Base-by-base conservation (phyloP, 2,113 vertebrate species). In the Sphyrna mokarran region DNA sequence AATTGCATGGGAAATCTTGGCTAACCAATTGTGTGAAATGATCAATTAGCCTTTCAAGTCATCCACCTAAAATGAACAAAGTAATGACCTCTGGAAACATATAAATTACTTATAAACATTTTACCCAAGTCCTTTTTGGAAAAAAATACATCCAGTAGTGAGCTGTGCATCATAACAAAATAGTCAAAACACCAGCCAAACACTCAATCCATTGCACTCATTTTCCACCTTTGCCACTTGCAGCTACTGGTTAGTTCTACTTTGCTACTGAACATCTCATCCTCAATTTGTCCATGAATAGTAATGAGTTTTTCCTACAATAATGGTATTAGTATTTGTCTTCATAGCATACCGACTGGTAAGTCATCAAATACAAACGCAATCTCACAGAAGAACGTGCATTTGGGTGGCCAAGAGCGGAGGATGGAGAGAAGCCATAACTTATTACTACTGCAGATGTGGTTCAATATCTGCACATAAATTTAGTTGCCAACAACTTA, bases 11-110 rank as follows among this genome's bases (percentile, higher is more conserved):
- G 86, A 58, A 89, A 61, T 61, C 29, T 61, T 61, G 33, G 86
- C 48, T 89, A 61, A 89, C 11, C 86, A 58, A 33, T 93, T 93
- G 23, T 93, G 61, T 68, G 18, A 93, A 93, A 93, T 93, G n/a
- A 93, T 66, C 87, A 63, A 37, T 37, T 93, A 66, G 9, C 61
- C 89, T 66, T 93, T 66, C 63, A 93, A 93, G 37, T 37, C 68
- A 7, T 66, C 89, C 89, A 93, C 16, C 63, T 93, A 66, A 54
- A n/a, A 93, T 10, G 20, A 93, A 18, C 22, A n/a, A 93, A 91
- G n/a, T 8, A 37, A 68, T 66, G 61, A 93, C 63, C n/a, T 6
- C 61, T 37, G 20, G 8, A 93, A 91, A 91, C 20, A 54, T 63
- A n/a, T 61, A 48, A 87, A 16, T 91, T 14, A 37, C 66, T 37